Base-by-base conservation (phyloP, 2,888 invertebrate genomes). In the Lutraria lutraria region DNA sequence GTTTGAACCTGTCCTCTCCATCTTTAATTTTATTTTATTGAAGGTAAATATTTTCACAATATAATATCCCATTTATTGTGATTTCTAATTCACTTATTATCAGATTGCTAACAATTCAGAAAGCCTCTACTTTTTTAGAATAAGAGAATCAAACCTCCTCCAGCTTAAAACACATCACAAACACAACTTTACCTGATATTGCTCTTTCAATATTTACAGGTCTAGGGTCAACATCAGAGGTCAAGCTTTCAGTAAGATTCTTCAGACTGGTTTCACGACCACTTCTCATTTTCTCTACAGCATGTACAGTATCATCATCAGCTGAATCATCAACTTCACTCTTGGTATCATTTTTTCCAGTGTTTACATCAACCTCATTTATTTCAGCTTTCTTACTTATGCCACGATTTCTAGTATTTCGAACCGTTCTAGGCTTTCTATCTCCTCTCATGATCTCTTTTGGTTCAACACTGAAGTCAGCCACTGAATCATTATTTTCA, bases 381-480 rank as follows among this genome's bases (percentile, higher is more conserved):
- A 54, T 21, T 60, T 76, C 34, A 43, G 53, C 81, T 87, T 72
- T 60, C 60, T 21, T 81, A 53, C 13, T 25, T 43, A 54, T 52
- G 21, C 63, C 85, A 16, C 81, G 76, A 72, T 53, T 88, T 88
- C 81, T 82, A 60, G 60, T 25, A 72, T 53, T 83, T 81, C 31
- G 56, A 25, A 52, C 82, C 16, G 76, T 63, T 81, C 25, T 82
- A 10, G 56, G 68, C 13, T 83, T 88, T 31, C 85, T 83, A 80
- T 91, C 91, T 52, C 91, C 92, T 81, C 93, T 87, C 89, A 92
- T 89, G 21, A 90, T 89, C 81, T 93, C 93, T 53, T 90, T 92
- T n/a, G 88, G 88, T 25, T 90, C 90, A 34, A 85, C 19, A 84
- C 29, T 34, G 3, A 43, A 29, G 15, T 60, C 85, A 16, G 79